Evolutionary conservation across 2,797 vertebrate species (phyloP), one percentile per base, ranked within the genome.

Genomic region (Sciurus carolinensis): DNA sequence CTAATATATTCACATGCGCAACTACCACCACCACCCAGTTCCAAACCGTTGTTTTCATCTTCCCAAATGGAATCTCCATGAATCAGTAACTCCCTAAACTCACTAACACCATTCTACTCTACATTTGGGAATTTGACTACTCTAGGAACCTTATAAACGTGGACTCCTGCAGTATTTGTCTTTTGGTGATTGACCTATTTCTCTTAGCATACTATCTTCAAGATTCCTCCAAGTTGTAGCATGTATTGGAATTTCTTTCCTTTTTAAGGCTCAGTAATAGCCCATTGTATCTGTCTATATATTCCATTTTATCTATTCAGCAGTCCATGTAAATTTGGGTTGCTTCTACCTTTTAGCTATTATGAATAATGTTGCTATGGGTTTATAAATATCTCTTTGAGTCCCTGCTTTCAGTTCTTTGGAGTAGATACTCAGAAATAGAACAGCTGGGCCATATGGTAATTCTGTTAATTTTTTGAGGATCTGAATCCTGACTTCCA

Each of bases 121-220:
- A 26, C 69, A n/a, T 71, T 77, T 90, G 39, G 82, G n/a, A 73
- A 42, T 52, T 28, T 85, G 24, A 76, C 10, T 5, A 18, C 20
- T 88, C 10, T 62, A 36, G 30, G 28, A 54, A 44, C n/a, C 62
- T 77, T 22, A 2, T 39, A 14, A 24, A 15, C 24, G 22, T 62
- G 77, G 12, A 50, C 4, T 90, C n/a, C 1, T 76, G 17, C 6
- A 73, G 9, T 81, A n/a, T 76, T 36, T 94, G n/a, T 72, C 36
- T 39, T 62, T 83, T 64, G 42, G 24, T 54, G 69, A 77, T 30
- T 28, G 24, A 6, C 26, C 77, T 64, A 50, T 73, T 86, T 76
- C 20, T 24, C n/a, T 84, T 76, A 87, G 28, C 39, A n/a, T 62
- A 86, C 28, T 54, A 42, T 94, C 64, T 82, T 95, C 36, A 72